phyloP scores from a whole-genome alignment of 2,113 vertebrate species.

The Oryzias curvinotus region DNA sequence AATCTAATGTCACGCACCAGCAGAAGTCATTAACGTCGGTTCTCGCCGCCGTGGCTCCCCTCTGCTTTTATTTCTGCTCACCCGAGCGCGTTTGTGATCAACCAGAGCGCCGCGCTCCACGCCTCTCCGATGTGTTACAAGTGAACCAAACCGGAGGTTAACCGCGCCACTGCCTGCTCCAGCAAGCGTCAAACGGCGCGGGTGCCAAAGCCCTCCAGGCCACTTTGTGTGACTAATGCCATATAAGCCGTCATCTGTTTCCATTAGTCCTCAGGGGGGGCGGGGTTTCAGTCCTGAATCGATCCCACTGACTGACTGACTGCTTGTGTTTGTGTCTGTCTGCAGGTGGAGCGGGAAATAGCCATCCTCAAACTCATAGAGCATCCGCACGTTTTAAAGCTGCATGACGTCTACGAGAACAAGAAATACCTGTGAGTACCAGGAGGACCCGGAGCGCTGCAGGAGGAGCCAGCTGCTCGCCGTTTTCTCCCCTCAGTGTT shows the following conservation, averaged over 20 bases:
- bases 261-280: not conserved
- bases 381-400: slow-evolving; percentile 96
- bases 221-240: slow-evolving; percentile 2
- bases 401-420: slow-evolving; percentile 98
- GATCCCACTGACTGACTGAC: not conserved
- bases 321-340: slow-evolving; percentile 15
- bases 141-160: slow-evolving; percentile 1
- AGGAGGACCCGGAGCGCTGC: too few relatives aligned
- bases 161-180: slow-evolving; percentile 4
- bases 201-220: not conserved
- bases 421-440: slow-evolving; percentile 99
- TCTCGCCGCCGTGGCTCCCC: not conserved
- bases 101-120: not conserved
- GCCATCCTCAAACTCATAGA: slow-evolving; percentile 99
- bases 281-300: not conserved
- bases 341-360: slow-evolving; percentile 97
- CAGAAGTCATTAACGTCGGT: not conserved
- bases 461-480: too few relatives aligned
- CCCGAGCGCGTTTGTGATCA: not conserved
- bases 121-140: too few relatives aligned
- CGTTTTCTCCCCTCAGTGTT: too few relatives aligned
- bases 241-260: not conserved
- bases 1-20: not conserved
- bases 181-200: not conserved
- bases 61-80: not conserved